Conservation (phyloP, 2,888 invertebrate species). For the Strigamia maritima region DNA sequence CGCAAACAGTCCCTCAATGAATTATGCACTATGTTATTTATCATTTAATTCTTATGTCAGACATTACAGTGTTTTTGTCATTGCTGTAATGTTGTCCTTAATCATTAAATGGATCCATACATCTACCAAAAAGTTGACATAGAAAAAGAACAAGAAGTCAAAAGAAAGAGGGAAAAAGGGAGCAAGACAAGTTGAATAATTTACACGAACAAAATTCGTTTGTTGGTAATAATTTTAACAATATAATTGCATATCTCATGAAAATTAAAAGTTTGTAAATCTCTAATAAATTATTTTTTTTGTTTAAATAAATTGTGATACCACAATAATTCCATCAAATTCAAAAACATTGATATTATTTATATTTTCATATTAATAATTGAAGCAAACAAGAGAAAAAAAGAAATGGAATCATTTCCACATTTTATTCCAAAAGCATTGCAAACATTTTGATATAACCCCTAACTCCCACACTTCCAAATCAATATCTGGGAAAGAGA, state of each 20-base stretch:
- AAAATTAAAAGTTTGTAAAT: neutral
- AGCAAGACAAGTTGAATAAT: neutral
- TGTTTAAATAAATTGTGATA: neutral
- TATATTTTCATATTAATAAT: neutral
- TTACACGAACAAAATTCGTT: neutral
- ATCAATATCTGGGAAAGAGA: conserved; percentile 25
- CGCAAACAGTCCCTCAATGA: neutral
- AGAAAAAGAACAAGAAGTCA: neutral
- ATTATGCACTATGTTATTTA: neutral
- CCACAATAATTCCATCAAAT: too few species aligned
- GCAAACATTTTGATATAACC: conserved; percentile 11
- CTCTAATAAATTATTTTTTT: too few species aligned
- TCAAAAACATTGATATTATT: too few species aligned
- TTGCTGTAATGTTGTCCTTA: neutral
- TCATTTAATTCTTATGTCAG: conserved; percentile 8
- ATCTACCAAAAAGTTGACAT: neutral
- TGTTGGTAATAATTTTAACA: neutral
- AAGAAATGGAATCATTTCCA: neutral
- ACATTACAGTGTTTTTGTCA: neutral
- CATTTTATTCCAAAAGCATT: neutral
- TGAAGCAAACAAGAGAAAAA: neutral
- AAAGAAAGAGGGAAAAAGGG: neutral
- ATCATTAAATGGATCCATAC: neutral
- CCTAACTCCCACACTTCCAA: conserved; percentile 23
- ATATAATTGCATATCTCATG: neutral